Base-by-base conservation (phyloP, 2,113 vertebrate genomes). In the Tyto alba region DNA sequence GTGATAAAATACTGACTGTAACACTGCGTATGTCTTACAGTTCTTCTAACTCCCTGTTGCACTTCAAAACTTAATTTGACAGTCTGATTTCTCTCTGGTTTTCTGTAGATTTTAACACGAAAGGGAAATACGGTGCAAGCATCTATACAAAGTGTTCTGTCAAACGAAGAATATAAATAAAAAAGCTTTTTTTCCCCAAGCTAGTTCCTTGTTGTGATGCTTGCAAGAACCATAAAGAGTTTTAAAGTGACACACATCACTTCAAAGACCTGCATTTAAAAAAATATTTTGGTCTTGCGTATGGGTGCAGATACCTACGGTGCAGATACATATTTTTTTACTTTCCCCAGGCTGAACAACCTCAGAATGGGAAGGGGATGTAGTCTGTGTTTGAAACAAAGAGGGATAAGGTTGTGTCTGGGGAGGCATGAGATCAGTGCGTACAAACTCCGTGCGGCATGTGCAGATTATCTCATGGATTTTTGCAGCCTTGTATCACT, bases 381-480 rank as follows among this genome's bases (percentile, higher is more conserved):
- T 23, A 1, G 14, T 80, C 27, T 6, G 7, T 15, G 34, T 57
- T 40, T n/a, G 76, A 72, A 57, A 32, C 7, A 4, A 34, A 68
- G 53, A 4, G 48, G 55, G 66, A 17, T 72, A 5, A 2, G 32
- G 17, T 40, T n/a, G 55, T 64, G 25, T 34, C 34, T 26, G 2
- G 57, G 45, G 38, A 26, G 52, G 29, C 15, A 16, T 7, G 57
- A 55, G 47, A 45, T 60, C 40, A 50, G 71, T 59, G 25, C 2
- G 1, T 21, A 17, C 57, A 21, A 10, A 43, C 26, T 47, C 34
- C 7, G 5, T 34, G 38, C 1, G 2, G 11, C 1, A 1, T 29
- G 16, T 69, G 63, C 57, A 16, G 52, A 26, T 50, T n/a, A 26
- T 36, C 7, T 36, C 7, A 0, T 59, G 79, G 67, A 36, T 57